Base-by-base conservation (phyloP, 2,113 vertebrate genomes). In the Salvelinus fontinalis region DNA sequence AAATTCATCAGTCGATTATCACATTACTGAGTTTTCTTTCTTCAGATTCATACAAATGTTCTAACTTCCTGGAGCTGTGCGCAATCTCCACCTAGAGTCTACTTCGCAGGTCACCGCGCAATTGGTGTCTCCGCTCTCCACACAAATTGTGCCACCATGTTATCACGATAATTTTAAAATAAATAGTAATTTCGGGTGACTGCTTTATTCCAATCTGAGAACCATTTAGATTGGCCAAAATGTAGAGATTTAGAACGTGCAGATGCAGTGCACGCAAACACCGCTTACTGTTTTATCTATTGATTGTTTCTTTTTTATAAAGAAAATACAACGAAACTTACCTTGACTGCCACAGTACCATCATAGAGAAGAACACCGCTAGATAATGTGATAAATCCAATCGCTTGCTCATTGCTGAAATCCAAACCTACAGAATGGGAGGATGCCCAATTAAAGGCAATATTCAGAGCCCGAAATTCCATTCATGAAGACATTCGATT, bases 321-420 rank as follows among this genome's bases (percentile, higher is more conserved):
- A 68, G 67, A 68, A 8, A 68, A 34, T 16, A 44, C 29, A 68
- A 68, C 9, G 39, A 66, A 78, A 83, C 89, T 87, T 71, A 89
- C 91, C 89, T 20, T 24, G 76, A 67, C 24, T 85, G 82, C 80
- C 81, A 88, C 72, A 88, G 24, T 3, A 75, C 72, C 70, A 83
- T 59, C 71, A 88, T 31, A 67, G 31, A 84, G 12, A 84, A 64
- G 12, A 84, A 60, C 12, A 81, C 18, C 3, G 80, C 24, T 51
- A 82, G 54, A 59, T 51, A 60, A 57, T 65, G 22, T 7, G 60
- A 75, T 27, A 71, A 73, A 74, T 80, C 39, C 83, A 81, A 72
- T 49, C 22, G 80, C 77, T 75, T 71, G 69, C 48, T 76, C 91
- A 92, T 92, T 0, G 76, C 86, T 79, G 73, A 75, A 76, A 68